phyloP scores from a whole-genome alignment of 2,888 invertebrate species.

The Tipula helvola region DNA sequence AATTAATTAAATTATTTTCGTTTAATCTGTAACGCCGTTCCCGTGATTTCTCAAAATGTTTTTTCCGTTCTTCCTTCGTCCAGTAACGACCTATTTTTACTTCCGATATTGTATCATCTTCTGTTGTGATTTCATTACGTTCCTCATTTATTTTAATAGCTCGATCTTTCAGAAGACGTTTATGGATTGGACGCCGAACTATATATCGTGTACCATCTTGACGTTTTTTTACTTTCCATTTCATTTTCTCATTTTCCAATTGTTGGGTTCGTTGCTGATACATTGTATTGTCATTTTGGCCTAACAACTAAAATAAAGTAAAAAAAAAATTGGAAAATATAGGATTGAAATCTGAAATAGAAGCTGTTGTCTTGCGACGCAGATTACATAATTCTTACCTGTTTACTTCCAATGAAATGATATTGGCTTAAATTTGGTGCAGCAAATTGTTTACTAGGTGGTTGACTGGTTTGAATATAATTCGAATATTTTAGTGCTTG shows the following conservation, averaged over 20 bases:
- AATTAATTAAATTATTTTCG: conserved; percentile 18
- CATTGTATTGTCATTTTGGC: conserved; percentile 12
- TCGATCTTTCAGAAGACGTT: conserved; percentile 50
- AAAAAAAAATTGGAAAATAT: not conserved
- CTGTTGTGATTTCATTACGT: conserved; percentile 52
- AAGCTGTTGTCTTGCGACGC: no score
- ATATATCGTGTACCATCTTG: conserved; percentile 67
- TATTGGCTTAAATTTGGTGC: conserved; percentile 46
- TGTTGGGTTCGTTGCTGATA: not conserved
- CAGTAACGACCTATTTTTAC: conserved; percentile 65
- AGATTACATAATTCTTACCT: conserved; percentile 26
- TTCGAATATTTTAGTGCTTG: conserved; percentile 36
- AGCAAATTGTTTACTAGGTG: conserved; percentile 33
- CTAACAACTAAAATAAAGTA: conserved; percentile 14
- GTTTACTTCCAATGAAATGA: conserved; percentile 44
- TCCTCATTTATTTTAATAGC: conserved; percentile 54
- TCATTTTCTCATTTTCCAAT: conserved; percentile 36
- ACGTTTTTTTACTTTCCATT: conserved; percentile 65
- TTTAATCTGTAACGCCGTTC: conserved; percentile 42
- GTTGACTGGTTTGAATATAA: conserved; percentile 16
- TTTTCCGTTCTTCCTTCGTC: conserved; percentile 61
- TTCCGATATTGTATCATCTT: conserved; percentile 67
- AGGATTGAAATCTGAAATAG: no score
- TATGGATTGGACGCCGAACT: conserved; percentile 55
- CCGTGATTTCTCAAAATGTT: conserved; percentile 55